Evolutionary conservation across 2,113 vertebrate genomes (phyloP).

Genomic region (Lampris megalopsis): DNA sequence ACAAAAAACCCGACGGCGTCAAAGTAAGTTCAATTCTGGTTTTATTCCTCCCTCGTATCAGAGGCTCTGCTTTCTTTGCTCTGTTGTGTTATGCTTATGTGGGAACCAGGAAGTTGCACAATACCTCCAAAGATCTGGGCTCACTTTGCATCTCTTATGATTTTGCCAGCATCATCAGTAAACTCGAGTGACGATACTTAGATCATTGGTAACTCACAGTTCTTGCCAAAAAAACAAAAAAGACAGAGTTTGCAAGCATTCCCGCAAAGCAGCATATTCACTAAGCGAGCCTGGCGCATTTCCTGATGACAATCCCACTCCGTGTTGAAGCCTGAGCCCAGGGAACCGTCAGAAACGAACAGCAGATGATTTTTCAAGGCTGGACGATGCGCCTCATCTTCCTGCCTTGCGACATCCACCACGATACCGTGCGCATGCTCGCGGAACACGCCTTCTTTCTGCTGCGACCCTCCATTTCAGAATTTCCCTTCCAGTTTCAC

Average conservation of each 20-base stretch:
- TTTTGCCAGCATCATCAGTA: too few species aligned
- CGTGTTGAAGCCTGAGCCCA: neutral
- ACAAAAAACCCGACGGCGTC: constrained; percentile 93
- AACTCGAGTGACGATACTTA: neutral
- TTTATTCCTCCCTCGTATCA: neutral
- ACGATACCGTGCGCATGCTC: too few species aligned
- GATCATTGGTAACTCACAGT: neutral
- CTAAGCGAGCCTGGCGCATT: too few species aligned
- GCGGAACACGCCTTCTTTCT: neutral
- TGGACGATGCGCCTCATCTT: constrained; percentile 8
- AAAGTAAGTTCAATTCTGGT: constrained; percentile 86
- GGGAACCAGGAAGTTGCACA: fast-evolving
- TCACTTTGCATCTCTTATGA: too few species aligned
- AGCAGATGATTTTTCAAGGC: constrained; percentile 26
- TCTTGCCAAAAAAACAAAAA: too few species aligned
- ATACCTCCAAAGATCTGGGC: too few species aligned
- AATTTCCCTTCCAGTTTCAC: constrained; percentile 15
- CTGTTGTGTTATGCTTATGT: neutral
- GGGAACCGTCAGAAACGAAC: constrained; percentile 14
- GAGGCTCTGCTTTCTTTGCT: neutral
- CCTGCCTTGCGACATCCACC: constrained; percentile 6
- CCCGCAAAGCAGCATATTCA: too few species aligned
- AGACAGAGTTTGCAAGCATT: too few species aligned
- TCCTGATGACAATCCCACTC: too few species aligned
- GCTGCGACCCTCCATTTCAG: neutral